Conservation (phyloP, 2,888 invertebrate species). For the Frankliniella intonsa region DNA sequence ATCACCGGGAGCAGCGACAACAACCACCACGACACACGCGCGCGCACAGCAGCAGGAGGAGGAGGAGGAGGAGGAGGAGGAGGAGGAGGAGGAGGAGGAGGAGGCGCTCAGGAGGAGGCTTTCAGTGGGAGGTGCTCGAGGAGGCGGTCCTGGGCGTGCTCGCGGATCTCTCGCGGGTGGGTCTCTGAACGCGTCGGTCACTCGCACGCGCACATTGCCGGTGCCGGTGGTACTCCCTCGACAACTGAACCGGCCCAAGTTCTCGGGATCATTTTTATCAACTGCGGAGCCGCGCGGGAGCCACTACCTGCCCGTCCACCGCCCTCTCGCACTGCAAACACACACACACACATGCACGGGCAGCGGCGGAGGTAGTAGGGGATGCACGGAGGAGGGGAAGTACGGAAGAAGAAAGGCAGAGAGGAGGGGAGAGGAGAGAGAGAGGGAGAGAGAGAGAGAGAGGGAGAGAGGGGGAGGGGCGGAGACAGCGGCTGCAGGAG, state of each 20-base stretch:
- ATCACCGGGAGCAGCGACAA: no score
- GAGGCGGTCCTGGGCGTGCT: no score
- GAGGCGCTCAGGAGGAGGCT: no score
- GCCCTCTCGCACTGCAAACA: conserved; percentile 11
- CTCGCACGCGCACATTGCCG: no score
- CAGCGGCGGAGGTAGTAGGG: neutral
- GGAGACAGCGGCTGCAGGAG: neutral
- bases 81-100: no score
- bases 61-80: no score
- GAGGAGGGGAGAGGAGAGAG: neutral
- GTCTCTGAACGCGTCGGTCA: no score
- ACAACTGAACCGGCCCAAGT: conserved; percentile 2
- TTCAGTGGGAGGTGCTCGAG: no score
- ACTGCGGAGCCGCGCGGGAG: neutral
- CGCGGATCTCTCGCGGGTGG: no score
- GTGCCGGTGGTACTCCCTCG: neutral
- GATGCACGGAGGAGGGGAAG: neutral
- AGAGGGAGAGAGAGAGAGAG: neutral
- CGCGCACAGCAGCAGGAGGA: no score
- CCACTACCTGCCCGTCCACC: neutral
- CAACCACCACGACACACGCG: no score
- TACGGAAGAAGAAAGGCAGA: neutral
- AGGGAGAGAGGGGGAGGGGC: neutral
- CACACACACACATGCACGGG: neutral
- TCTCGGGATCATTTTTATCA: conserved; percentile 13